Evolutionary conservation across 2,888 invertebrate genomes (phyloP), one percentile per base, ranked within the genome.

Genomic region (Melolontha melolontha): DNA sequence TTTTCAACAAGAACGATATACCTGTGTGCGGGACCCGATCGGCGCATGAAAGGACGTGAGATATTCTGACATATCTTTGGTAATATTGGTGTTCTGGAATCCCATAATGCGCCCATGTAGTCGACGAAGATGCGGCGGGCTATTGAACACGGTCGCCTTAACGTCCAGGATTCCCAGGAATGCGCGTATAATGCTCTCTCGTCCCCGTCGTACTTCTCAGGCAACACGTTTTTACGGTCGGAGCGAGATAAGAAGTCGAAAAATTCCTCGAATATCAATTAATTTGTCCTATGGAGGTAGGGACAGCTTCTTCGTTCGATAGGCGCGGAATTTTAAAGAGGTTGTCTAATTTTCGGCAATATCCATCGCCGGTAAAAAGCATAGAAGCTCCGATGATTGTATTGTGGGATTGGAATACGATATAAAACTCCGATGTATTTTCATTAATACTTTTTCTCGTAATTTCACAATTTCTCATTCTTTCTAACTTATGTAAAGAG

Each of bases 41-140:
- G 57, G 16, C 49, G 16, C 47, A 11, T 44, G 51, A 34, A 34
- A 52, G 57, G 66, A 64, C 63, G 67, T 47, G 67, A 64, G 64
- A 67, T 69, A 67, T 74, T 69, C 72, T 72, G 74, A 74, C 74
- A 76, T 75, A 75, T 77, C 75, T 73, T 74, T 73, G 72, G 75
- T 76, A 78, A 82, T 82, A 82, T 82, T 81, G 81, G 79, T 76
- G 80, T 75, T 75, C 78, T 79, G 82, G 82, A 82, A 82, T 82
- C 81, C 79, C 78, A 80, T 81, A 81, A 82, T 81, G 80, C 80
- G 80, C 79, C 77, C 59, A 16, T 12, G 34, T 34, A 76, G 76
- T 74, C 72, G 74, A 75, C 70, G 73, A 71, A 71, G 67, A 69
- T 70, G 57, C 62, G 70, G 67, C 72, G 34, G 14, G 59, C 59